Percentiles rank a stretch among this genome's conserved stretches.
Evolutionary conservation across 2,888 invertebrate genomes (phyloP).

Genomic region (Osedax frankpressi): DNA sequence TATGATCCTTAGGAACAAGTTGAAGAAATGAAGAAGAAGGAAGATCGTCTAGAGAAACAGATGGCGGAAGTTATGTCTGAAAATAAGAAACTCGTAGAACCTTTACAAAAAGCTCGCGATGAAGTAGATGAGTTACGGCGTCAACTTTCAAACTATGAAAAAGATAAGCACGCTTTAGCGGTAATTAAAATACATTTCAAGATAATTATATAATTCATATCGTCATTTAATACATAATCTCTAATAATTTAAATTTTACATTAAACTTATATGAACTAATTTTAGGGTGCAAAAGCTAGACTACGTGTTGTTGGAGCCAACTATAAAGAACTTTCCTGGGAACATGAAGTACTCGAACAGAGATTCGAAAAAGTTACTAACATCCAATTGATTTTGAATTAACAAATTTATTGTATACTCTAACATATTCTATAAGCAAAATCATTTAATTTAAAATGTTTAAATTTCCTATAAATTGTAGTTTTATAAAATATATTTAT

Average conservation of each 20-base stretch:
- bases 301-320: conserved; percentile 46
- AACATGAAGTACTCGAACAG: conserved; percentile 56
- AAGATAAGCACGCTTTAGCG: conserved; percentile 63
- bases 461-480: too few species aligned
- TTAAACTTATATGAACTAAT: neutral
- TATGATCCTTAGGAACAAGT: conserved; percentile 47
- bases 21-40: conserved; percentile 52
- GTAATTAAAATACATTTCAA: conserved; percentile 31
- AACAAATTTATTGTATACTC: too few species aligned
- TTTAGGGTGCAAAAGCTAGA: conserved; percentile 52
- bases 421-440: too few species aligned
- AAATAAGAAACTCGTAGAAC: conserved; percentile 61
- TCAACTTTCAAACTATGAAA: conserved; percentile 69
- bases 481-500: too few species aligned
- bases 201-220: neutral
- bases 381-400: neutral
- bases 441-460: too few species aligned
- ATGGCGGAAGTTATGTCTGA: conserved; percentile 59
- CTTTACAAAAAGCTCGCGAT: conserved; percentile 57
- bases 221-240: neutral
- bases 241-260: neutral
- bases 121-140: conserved; percentile 62
- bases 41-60: conserved; percentile 63
- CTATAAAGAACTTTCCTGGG: conserved; percentile 49
- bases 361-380: conserved; percentile 60